Conservation (phyloP, 2,888 invertebrate genomes). For the Agrotis segetum region DNA sequence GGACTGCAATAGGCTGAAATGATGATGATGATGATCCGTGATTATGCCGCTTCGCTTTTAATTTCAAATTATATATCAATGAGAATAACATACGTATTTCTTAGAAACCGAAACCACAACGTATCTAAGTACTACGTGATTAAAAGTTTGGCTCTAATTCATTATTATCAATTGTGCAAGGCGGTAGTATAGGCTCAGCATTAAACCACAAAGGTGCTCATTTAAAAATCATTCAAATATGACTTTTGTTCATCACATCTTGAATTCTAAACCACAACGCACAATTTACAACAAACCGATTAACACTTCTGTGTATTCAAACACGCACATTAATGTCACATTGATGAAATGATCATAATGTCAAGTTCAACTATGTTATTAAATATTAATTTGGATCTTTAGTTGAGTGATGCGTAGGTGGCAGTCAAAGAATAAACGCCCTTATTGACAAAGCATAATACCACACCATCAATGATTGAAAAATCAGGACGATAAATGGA, state of each 20-base stretch:
- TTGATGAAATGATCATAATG: slow-evolving; percentile 55
- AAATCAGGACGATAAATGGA: no score
- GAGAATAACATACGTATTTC: background rate
- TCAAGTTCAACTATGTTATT: slow-evolving; percentile 59
- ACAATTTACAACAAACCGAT: slow-evolving; percentile 14
- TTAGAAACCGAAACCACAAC: background rate
- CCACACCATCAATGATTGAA: no score
- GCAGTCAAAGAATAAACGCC: no score
- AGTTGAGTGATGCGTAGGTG: slow-evolving; percentile 4
- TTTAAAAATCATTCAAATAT: slow-evolving; percentile 1
- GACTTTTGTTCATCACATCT: background rate
- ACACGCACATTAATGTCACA: slow-evolving; percentile 18
- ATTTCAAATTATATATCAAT: no score
- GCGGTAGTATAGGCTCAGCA: background rate
- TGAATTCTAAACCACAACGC: slow-evolving; percentile 29
- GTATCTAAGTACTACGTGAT: background rate
- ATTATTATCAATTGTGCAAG: background rate
- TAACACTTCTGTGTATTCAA: slow-evolving; percentile 28
- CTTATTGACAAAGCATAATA: background rate
- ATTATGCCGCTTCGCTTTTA: no score
- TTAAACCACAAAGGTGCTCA: background rate
- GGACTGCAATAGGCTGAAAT: no score
- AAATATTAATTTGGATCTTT: slow-evolving; percentile 49
- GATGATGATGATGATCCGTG: no score
- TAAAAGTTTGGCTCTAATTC: background rate